Base-by-base conservation (phyloP, 1,140 invertebrate species). In the Aradophagus sp. region DNA sequence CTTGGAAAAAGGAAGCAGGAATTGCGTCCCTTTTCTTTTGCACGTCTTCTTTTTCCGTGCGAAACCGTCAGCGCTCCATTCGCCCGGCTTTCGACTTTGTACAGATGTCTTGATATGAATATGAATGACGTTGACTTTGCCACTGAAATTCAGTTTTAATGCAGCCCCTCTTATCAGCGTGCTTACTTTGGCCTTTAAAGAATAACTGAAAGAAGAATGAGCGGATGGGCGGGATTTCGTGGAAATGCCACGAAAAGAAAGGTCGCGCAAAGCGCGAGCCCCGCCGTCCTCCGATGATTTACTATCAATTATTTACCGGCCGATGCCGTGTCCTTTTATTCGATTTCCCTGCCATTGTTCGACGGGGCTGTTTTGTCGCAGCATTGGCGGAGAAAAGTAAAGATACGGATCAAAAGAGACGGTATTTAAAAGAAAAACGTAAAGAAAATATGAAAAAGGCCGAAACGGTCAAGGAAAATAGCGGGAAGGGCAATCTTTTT, bases 121-220 rank as follows among this genome's bases (percentile, higher is more conserved):
- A 72, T 72, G 59, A 71, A 71, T 71, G 55, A 59, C 17, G 48
- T 63, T 65, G 53, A 72, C 68, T 65, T 61, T 72, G 36, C 34
- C 27, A 72, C 68, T 66, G 38, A 61, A 72, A 59, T 72, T 72
- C 35, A 62, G 56, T 55, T 69, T 61, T 69, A 69, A 69, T 62
- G 66, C 44, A 61, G 35, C 55, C 20, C 34, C 44, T 61, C 55
- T 59, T 48, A 39, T 53, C 41, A 50, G 20, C 31, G 47, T 65
- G 68, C 52, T 65, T 65, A 71, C 47, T 56, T 55, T 55, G 13
- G 15, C 31, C 55, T 65, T 61, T 66, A 56, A 62, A 72, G 53
- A 61, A 48, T 50, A 61, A 72, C 39, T 42, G 26, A 38, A 45
- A 32, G 58, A 47, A 41, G 39, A 62, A 56, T 48, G 15, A 69